Evolutionary conservation across 2,113 vertebrate species (phyloP).

Genomic region (Scortum barcoo): DNA sequence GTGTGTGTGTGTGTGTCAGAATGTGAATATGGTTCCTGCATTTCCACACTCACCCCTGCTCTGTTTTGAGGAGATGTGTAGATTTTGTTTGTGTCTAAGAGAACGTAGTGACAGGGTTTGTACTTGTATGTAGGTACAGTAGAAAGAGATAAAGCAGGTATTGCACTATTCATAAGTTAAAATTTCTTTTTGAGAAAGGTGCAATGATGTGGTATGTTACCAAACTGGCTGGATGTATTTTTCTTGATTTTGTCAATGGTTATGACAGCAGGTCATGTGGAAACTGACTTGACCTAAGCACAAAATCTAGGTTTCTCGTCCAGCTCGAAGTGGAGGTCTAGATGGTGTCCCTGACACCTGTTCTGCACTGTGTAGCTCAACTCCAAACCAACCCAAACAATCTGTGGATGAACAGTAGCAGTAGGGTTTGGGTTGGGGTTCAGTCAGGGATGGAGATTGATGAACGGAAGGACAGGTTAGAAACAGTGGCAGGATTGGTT

Average conservation of each 20-base stretch:
- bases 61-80: conserved; percentile 20
- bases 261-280: conserved; percentile 14
- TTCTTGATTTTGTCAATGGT: conserved; percentile 2
- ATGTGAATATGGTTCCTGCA: conserved; percentile 28
- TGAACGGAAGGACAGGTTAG: neutral
- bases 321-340: neutral
- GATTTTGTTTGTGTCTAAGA: conserved; percentile 33
- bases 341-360: neutral
- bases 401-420: neutral
- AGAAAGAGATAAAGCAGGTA: conserved; percentile 7
- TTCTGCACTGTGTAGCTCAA: neutral
- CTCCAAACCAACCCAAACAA: neutral
- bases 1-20: conserved; percentile 6
- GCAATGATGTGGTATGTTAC: neutral
- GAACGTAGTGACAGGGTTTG: conserved; percentile 22
- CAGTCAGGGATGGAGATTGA: neutral
- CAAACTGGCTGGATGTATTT: neutral
- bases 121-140: conserved; percentile 8
- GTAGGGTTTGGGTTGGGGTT: neutral
- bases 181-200: conserved; percentile 12
- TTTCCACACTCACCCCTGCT: conserved; percentile 30
- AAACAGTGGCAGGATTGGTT: conserved; percentile 22
- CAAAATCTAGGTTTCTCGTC: conserved; percentile 40
- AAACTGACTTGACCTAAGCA: conserved; percentile 45
- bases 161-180: conserved; percentile 50